Conservation (phyloP, 2,797 vertebrate species). For the Alfaro cultratus region DNA sequence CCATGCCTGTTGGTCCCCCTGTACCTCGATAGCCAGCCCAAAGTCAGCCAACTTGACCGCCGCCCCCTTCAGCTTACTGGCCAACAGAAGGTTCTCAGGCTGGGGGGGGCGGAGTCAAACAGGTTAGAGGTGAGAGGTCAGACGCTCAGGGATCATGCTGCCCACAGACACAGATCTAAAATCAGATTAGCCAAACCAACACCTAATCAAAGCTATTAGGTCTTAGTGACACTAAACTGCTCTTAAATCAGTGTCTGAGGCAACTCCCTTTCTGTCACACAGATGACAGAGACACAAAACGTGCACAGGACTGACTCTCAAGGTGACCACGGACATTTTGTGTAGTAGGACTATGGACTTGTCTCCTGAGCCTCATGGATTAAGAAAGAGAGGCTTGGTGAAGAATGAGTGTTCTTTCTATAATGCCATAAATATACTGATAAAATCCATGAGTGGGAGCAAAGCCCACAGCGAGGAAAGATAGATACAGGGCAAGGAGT, state of each 20-base stretch:
- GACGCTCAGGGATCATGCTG: constrained; percentile 68
- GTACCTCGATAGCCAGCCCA: constrained; percentile 97
- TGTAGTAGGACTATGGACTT: constrained; percentile 51
- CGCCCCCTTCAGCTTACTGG: constrained; percentile 97
- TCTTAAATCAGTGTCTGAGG: constrained; percentile 76
- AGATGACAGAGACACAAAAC: constrained; percentile 67
- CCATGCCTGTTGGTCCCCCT: constrained; percentile 98
- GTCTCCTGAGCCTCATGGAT: constrained; percentile 57
- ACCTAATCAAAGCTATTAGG: constrained; percentile 69
- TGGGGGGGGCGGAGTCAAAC: constrained; percentile 83
- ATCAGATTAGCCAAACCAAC: constrained; percentile 77
- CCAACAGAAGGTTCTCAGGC: constrained; percentile 98
- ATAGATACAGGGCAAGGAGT: constrained; percentile 53
- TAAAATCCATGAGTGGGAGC: constrained; percentile 67
- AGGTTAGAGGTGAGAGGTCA: constrained; percentile 80
- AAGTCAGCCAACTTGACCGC: constrained; percentile 99
- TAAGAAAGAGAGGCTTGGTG: constrained; percentile 40
- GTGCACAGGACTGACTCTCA: constrained; percentile 69
- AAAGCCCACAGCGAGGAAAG: constrained; percentile 60
- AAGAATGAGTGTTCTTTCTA: constrained; percentile 21
- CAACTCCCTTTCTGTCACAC: constrained; percentile 71
- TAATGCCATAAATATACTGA: constrained; percentile 43
- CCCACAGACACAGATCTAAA: constrained; percentile 78
- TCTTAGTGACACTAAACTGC: constrained; percentile 72
- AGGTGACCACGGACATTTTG: constrained; percentile 52